phyloP scores from a whole-genome alignment of 1,140 invertebrate species.

The Metopolophium dirhodum region DNA sequence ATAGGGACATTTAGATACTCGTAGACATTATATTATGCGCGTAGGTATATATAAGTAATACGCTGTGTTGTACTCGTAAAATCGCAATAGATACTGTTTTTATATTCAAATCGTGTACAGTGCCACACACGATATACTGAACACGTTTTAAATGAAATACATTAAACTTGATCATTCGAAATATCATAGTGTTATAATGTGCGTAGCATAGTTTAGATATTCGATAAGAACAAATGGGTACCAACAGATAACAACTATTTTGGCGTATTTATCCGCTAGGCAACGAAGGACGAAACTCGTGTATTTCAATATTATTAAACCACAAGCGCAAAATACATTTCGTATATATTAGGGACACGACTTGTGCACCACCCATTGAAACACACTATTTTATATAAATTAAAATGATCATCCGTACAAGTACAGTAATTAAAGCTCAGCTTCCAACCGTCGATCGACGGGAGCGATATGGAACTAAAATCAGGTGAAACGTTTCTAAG shows the following conservation, averaged over 20 bases:
- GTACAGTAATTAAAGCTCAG: not conserved
- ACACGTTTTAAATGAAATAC: slow-evolving; percentile 14
- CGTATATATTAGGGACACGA: not conserved
- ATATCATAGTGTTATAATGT: not conserved
- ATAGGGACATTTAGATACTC: not conserved
- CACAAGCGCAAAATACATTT: not conserved
- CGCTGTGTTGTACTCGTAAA: not conserved
- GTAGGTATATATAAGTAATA: not conserved
- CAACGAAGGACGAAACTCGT: not conserved
- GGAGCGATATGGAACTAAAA: not conserved
- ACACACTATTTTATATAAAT: not conserved
- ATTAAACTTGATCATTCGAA: not conserved
- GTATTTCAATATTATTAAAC: slow-evolving; percentile 10
- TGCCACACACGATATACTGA: not conserved
- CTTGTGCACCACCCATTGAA: not conserved
- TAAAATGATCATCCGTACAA: not conserved
- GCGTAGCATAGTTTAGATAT: not conserved
- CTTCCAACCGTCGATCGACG: not conserved
- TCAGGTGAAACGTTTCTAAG: not conserved
- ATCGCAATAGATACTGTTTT: not conserved
- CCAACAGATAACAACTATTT: slow-evolving; percentile 30
- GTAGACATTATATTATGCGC: not conserved
- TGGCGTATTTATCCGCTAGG: not conserved
- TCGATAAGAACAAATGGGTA: not conserved
- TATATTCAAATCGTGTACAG: not conserved